These are phyloP conservation scores for Notothenia coriiceps DNA, from an alignment of 2,113 vertebrate species.

Conservation along the genomic window DNA sequence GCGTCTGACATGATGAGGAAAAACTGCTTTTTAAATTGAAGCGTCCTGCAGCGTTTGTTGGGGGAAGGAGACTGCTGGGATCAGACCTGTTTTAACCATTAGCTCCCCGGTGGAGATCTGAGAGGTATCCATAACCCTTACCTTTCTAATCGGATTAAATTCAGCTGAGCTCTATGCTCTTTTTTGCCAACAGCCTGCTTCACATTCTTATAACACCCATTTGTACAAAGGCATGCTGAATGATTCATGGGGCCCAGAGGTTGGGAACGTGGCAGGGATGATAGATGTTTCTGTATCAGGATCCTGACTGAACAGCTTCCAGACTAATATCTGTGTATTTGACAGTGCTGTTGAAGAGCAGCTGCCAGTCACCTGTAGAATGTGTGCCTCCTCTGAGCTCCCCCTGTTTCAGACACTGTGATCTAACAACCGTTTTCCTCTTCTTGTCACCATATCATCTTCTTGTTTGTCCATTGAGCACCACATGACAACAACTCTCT, in stretches of 20 bases:
- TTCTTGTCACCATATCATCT: not conserved
- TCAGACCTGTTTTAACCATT: constrained; percentile 38
- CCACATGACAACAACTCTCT: not conserved
- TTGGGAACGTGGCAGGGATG: no score
- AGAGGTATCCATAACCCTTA: constrained; percentile 11
- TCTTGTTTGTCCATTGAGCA: constrained; percentile 7
- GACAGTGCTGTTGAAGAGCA: not conserved
- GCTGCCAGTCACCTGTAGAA: not conserved
- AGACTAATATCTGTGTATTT: constrained; percentile 14
- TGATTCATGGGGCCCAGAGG: not conserved
- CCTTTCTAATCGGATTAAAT: constrained; percentile 20
- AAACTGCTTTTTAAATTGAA: constrained; percentile 47
- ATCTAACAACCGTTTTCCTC: not conserved
- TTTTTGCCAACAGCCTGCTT: constrained; percentile 4
- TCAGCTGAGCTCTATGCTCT: constrained; percentile 10
- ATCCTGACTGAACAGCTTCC: no score
- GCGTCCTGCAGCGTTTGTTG: constrained; percentile 30
- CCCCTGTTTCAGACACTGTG: constrained; percentile 3
- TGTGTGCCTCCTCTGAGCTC: not conserved
- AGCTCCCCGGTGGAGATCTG: constrained; percentile 27
- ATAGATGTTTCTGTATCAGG: no score
- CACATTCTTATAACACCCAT: constrained; percentile 2
- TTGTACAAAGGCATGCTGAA: not conserved
- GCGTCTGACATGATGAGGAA: constrained; percentile 43
- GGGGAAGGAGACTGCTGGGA: constrained; percentile 28